Conservation (phyloP, 2,113 vertebrate genomes). For the Sinocyclocheilus rhinocerous region DNA sequence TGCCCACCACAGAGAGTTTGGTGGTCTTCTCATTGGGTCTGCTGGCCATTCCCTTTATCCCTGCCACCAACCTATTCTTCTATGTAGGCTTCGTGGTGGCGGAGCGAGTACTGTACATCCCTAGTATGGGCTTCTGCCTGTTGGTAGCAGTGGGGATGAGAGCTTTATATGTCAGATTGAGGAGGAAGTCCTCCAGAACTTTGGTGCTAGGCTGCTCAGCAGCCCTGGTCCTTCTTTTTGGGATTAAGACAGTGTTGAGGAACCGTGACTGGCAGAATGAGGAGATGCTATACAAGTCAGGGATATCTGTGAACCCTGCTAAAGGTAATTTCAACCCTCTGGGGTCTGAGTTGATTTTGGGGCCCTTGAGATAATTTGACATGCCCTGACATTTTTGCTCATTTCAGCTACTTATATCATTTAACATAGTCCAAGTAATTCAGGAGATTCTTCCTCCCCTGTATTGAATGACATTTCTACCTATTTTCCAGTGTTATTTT, state of each 20-base stretch:
- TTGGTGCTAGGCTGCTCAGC: constrained; percentile 86
- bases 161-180: constrained; percentile 84
- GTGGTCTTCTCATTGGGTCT: constrained; percentile 91
- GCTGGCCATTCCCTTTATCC: constrained; percentile 91
- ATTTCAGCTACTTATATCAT: too few relatives aligned
- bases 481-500: not conserved
- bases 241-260: constrained; percentile 90
- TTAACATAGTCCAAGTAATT: not conserved
- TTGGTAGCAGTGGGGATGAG: constrained; percentile 90
- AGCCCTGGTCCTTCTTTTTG: constrained; percentile 86
- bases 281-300: constrained; percentile 98
- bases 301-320: constrained; percentile 98
- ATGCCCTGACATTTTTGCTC: too few relatives aligned
- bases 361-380: too few relatives aligned
- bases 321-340: constrained; percentile 84
- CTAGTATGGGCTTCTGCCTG: constrained; percentile 99
- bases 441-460: not conserved
- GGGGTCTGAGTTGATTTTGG: too few relatives aligned
- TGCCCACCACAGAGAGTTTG: constrained; percentile 90
- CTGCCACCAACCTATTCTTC: constrained; percentile 97
- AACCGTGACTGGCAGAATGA: constrained; percentile 97
- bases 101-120: constrained; percentile 97
- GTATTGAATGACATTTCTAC: not conserved
- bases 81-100: constrained; percentile 99
- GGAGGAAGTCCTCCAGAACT: constrained; percentile 83